These are phyloP conservation scores for Fulica atra DNA, from an alignment of 2,113 vertebrate genomes.

Conservation along the genomic window DNA sequence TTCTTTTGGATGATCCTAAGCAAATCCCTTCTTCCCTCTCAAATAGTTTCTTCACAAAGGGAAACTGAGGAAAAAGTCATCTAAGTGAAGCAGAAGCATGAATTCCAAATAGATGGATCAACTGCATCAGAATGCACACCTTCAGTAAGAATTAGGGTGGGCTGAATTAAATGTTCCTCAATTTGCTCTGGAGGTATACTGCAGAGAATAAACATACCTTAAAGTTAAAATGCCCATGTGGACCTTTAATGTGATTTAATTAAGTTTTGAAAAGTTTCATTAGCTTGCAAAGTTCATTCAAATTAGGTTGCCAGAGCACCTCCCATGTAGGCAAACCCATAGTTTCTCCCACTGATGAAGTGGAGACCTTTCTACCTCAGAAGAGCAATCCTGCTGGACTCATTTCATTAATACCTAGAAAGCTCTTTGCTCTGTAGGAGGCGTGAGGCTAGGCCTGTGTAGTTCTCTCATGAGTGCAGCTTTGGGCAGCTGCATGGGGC, in stretches of 20 bases:
- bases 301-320: neutral
- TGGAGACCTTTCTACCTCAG: neutral
- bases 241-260: neutral
- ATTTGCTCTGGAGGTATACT: neutral
- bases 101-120: neutral
- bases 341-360: neutral
- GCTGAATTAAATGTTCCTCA: neutral
- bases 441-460: accelerated
- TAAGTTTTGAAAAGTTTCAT: neutral
- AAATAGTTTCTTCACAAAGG: neutral
- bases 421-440: neutral
- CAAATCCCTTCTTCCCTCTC: neutral
- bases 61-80: neutral
- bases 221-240: neutral
- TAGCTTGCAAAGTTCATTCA: neutral
- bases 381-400: neutral
- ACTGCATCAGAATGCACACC: neutral
- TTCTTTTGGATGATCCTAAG: neutral
- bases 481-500: neutral
- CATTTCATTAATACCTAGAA: neutral
- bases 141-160: neutral
- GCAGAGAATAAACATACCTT: neutral
- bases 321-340: neutral
- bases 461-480: neutral
- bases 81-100: neutral